Base-by-base conservation (phyloP, 2,797 vertebrate genomes). In the Bucorvus abyssinicus region DNA sequence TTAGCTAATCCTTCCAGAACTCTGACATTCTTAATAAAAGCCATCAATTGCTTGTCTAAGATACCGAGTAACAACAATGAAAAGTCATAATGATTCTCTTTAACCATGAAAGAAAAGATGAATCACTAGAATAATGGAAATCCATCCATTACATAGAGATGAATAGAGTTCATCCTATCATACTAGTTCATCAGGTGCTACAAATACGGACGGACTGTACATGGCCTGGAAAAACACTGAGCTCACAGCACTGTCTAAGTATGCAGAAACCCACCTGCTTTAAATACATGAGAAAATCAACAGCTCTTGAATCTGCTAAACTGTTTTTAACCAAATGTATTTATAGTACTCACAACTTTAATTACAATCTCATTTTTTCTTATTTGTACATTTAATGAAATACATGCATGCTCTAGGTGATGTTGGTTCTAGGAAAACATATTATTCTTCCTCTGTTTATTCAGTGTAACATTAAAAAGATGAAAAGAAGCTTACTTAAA, bases 301-400 rank as follows among this genome's bases (percentile, higher is more conserved):
- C 30, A 65, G 3, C 45, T 67, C 84, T 93, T 95, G 79, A 93
- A 91, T 80, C 61, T 93, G 18, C 18, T 86, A 87, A 88, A 52
- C 56, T 87, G 84, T 82, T 95, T 96, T 96, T 89, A 95, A 70
- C 20, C 84, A 87, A 86, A 93, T 89, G 76, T 93, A 93, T 71
- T 52, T 65, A 29, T 24, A 40, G 9, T 13, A 65, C 20, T 82
- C 40, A 40, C 8, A 50, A 27, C 16, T 65, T 60, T 11, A 49
- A 49, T 59, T 64, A 16, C 16, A 77, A 19, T 47, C 36, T 67
- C 5, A 12, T 57, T 63, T 60, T 60, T 78, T 74, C 36, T 50
- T 71, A 47, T 86, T 73, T 63, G 13, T 36, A 36, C 16, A 53
- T 78, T 61, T 70, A 50, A 76, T 26, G 29, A 67, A 88, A 87